Evolutionary conservation across 2,797 vertebrate genomes (phyloP), one percentile per base, ranked within the genome.

Genomic region (Loris lydekkerianus): DNA sequence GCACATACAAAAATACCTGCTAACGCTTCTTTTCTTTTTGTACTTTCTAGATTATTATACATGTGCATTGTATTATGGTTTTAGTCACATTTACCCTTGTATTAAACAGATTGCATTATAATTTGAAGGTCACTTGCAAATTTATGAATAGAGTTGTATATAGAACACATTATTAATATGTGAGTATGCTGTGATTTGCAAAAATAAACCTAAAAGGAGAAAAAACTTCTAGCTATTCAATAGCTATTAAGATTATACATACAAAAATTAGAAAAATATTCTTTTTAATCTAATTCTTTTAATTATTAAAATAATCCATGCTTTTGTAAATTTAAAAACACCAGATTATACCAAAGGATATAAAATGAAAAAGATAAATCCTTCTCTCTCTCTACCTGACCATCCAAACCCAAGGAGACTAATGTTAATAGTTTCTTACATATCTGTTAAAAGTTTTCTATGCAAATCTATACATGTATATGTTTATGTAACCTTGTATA

Each of bases 41-140:
- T 76, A 95, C 31, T 84, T 84, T 83, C 60, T 96, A 63, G 58
- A 43, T 73, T 93, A 75, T 80, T 89, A 83, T 13, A 70, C 18
- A 29, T 46, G 58, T 56, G 17, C 8, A 43, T 89, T 90, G 8
- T 46, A 15, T n/a, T 91, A 14, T 80, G 25, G 49, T 43, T 93
- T 93, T 49, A 87, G 49, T 78, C 29, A 83, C 37, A 77, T 13
- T 25, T 94, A 34, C 60, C n/a, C 37, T 88, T 75, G 37, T 11
- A 73, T 61, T 56, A 82, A 96, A 72, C 43, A 89, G n/a, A 63
- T 29, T 85, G 29, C 15, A 78, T 73, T 73, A 81, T 46, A 14
- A 95, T 73, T 94, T 84, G 53, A 92, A 91, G 80, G 34, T 84
- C n/a, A 93, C 49, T 88, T 95, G 58, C 10, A 67, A n/a, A 92